Conservation (phyloP, 1,140 invertebrate genomes). For the Whitmania pigra region DNA sequence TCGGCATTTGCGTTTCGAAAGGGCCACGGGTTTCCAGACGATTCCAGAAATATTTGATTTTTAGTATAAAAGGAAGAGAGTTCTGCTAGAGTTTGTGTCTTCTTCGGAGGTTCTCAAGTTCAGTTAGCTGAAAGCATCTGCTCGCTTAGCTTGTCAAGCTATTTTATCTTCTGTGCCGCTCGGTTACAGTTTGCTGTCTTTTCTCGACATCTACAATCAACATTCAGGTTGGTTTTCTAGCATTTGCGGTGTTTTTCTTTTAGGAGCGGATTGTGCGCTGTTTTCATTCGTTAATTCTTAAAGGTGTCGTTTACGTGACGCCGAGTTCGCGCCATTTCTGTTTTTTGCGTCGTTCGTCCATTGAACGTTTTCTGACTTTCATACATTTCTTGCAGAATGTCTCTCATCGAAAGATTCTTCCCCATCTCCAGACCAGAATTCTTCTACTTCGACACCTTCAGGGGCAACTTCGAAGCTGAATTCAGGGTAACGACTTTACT, state of each 20-base stretch:
- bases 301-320: background rate
- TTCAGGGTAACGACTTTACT: background rate
- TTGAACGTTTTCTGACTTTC: background rate
- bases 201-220: no score
- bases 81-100: no score
- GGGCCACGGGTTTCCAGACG: no score
- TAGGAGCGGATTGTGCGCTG: background rate
- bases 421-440: background rate
- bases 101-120: no score
- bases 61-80: no score
- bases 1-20: no score
- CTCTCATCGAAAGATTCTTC: constrained; percentile 10
- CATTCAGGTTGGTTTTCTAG: background rate
- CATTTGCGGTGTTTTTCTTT: background rate
- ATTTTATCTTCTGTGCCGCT: no score
- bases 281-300: background rate
- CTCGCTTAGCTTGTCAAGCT: no score
- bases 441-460: constrained; percentile 9
- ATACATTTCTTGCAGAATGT: constrained; percentile 7
- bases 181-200: no score
- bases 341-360: background rate
- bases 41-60: no score
- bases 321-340: background rate
- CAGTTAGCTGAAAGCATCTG: no score
- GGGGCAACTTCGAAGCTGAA: background rate